Conservation (phyloP, 2,888 invertebrate species). For the Mimachlamys varia region DNA sequence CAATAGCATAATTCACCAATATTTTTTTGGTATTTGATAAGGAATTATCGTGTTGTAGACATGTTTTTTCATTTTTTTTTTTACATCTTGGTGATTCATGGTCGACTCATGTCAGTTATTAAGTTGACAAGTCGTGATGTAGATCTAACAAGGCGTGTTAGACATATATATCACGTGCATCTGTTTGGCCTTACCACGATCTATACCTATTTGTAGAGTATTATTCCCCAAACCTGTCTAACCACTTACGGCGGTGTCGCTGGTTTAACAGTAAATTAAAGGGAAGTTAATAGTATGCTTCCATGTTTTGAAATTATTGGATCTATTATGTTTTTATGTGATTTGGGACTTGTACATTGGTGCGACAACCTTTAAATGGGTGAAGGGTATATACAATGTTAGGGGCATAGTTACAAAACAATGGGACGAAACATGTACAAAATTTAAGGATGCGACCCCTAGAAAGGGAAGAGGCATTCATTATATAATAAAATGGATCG, state of each 20-base stretch:
- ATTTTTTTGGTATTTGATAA: neutral
- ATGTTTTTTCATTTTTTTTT: neutral
- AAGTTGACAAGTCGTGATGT: neutral
- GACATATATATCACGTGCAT: neutral
- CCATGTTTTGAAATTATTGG: too few relatives aligned
- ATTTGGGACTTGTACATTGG: too few relatives aligned
- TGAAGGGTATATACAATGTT: too few relatives aligned
- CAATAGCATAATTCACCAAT: neutral
- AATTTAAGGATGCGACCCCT: too few relatives aligned
- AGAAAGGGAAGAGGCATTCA: too few relatives aligned
- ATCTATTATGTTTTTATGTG: too few relatives aligned
- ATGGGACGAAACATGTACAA: too few relatives aligned
- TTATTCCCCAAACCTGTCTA: neutral
- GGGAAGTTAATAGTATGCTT: too few relatives aligned
- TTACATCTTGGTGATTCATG: neutral
- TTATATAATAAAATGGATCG: too few relatives aligned
- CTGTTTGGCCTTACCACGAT: neutral
- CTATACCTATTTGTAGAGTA: neutral
- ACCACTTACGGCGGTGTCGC: neutral
- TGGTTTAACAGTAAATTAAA: neutral
- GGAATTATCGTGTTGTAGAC: neutral
- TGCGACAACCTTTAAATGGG: too few relatives aligned
- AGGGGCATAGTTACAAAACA: too few relatives aligned
- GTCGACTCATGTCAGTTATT: neutral
- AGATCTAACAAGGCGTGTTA: neutral